These are phyloP conservation scores for Eudorcas thomsonii DNA, from an alignment of 2,113 vertebrate genomes.

Conservation along the genomic window DNA sequence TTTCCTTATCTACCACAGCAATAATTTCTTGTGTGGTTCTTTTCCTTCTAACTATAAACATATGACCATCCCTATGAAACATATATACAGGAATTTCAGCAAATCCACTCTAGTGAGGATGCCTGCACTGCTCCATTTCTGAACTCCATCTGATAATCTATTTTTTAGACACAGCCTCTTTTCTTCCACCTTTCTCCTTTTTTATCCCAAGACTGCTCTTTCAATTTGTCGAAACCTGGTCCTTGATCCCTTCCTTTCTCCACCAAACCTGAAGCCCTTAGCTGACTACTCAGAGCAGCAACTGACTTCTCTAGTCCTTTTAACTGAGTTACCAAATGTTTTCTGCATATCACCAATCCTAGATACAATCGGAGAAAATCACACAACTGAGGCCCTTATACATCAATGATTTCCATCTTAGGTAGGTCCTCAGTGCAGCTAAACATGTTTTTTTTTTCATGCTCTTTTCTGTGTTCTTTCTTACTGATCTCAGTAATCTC, in stretches of 20 bases:
- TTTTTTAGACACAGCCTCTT: background rate
- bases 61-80: background rate
- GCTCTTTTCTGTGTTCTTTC: background rate
- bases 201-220: background rate
- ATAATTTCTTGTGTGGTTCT: background rate
- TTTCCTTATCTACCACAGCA: background rate
- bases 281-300: background rate
- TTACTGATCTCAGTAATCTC: background rate
- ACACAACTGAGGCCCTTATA: background rate
- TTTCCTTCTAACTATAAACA: background rate
- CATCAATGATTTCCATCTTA: background rate
- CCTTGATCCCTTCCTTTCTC: background rate
- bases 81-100: background rate
- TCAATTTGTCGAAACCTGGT: background rate
- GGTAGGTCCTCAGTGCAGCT: background rate
- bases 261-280: background rate
- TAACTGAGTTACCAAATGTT: background rate
- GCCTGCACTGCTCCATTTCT: background rate
- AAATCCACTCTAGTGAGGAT: background rate
- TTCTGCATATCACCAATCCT: background rate
- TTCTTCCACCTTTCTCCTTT: background rate
- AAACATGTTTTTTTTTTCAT: background rate
- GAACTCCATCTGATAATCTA: background rate
- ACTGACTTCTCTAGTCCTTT: background rate
- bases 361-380: background rate